Conservation (phyloP, 2,113 vertebrate genomes). For the Oncorhynchus clarkii region DNA sequence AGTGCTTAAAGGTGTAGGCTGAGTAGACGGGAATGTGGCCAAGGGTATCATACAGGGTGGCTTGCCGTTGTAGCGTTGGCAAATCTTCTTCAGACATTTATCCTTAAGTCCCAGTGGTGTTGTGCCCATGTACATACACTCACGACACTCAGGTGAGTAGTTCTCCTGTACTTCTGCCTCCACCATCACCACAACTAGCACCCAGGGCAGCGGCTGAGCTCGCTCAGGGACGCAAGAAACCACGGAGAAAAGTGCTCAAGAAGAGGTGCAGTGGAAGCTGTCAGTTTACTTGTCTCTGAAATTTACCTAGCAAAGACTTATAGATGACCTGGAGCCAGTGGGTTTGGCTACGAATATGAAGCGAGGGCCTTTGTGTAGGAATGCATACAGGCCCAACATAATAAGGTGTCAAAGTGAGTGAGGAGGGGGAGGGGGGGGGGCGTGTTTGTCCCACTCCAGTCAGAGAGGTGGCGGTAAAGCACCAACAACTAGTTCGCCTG, state of each 20-base stretch:
- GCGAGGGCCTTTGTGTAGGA: too few species aligned
- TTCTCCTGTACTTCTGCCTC: constrained; percentile 52
- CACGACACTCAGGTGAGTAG: constrained; percentile 50
- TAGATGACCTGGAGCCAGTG: too few species aligned
- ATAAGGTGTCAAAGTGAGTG: too few species aligned
- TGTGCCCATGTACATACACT: constrained; percentile 62
- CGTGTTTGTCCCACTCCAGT: not conserved
- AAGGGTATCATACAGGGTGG: constrained; percentile 59
- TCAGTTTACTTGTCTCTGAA: not conserved
- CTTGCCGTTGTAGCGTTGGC: constrained; percentile 49
- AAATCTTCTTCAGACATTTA: constrained; percentile 51
- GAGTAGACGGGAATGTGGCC: constrained; percentile 60
- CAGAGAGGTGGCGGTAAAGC: not conserved
- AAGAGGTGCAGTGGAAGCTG: not conserved
- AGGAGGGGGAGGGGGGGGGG: too few species aligned
- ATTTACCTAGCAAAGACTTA: too few species aligned
- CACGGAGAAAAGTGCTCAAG: constrained; percentile 29
- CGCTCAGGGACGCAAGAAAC: not conserved
- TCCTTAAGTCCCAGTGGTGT: constrained; percentile 46
- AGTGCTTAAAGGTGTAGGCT: constrained; percentile 64
- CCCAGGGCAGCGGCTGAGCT: constrained; percentile 9
- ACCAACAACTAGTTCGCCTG: not conserved
- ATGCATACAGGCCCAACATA: too few species aligned
- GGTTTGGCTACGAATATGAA: too few species aligned
- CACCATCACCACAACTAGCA: constrained; percentile 34